These are phyloP conservation scores for Polymixis flavicincta DNA, from an alignment of 2,888 invertebrate genomes.

Conservation along the genomic window DNA sequence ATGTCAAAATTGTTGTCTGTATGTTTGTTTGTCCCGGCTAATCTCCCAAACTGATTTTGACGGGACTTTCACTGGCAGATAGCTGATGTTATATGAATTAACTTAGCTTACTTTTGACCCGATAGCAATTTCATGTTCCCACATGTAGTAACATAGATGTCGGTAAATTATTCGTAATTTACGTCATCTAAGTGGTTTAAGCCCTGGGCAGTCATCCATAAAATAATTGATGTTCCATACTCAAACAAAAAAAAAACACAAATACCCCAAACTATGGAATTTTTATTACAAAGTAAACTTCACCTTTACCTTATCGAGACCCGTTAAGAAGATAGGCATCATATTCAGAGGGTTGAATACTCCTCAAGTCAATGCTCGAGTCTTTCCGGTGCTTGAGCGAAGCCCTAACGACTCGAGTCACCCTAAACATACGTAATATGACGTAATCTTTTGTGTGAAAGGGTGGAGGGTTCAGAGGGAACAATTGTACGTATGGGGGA, in stretches of 20 bases:
- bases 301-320: conserved; percentile 55
- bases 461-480: conserved; percentile 46
- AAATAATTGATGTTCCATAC: not conserved
- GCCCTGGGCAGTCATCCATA: too few species aligned
- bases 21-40: too few species aligned
- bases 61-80: too few species aligned
- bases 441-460: conserved; percentile 60
- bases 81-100: too few species aligned
- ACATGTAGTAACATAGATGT: too few species aligned
- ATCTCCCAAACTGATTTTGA: too few species aligned
- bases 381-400: conserved; percentile 56
- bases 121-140: too few species aligned
- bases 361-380: conserved; percentile 56
- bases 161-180: too few species aligned
- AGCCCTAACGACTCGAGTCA: conserved; percentile 57
- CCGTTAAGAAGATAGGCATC: conserved; percentile 51
- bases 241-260: conserved; percentile 4
- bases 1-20: too few species aligned
- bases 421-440: conserved; percentile 58
- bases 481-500: conserved; percentile 24
- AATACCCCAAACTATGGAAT: not conserved
- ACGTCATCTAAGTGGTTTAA: too few species aligned
- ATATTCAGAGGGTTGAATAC: conserved; percentile 55
- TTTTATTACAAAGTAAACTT: conserved; percentile 4
- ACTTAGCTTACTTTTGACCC: too few species aligned